Percentiles rank a stretch among this genome's conserved stretches.
phyloP scores from a whole-genome alignment of 2,113 vertebrate genomes.

The Oncorhynchus mykiss region DNA sequence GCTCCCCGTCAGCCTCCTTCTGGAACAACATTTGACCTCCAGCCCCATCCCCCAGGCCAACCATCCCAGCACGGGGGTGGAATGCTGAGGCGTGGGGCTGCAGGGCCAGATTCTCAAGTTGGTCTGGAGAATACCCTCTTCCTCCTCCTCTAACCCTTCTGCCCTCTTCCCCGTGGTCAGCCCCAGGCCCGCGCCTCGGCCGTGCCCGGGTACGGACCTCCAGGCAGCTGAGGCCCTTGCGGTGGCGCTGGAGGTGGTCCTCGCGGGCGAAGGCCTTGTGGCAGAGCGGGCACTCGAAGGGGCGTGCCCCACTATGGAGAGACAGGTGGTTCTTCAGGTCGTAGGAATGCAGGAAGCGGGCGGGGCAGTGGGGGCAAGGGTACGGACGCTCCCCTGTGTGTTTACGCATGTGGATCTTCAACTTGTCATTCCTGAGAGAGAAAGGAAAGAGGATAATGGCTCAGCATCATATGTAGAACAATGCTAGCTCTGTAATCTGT shows the following conservation, averaged over 20 bases:
- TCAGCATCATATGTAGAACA: no score
- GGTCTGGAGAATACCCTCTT: constrained; percentile 32
- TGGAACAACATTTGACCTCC: constrained; percentile 43
- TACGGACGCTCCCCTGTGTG: constrained; percentile 97
- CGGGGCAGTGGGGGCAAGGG: constrained; percentile 87
- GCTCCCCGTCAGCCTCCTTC: constrained; percentile 42
- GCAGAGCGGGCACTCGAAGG: constrained; percentile 93
- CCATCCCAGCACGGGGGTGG: constrained; percentile 15
- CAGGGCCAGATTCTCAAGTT: constrained; percentile 41
- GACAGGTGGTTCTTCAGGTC: constrained; percentile 99
- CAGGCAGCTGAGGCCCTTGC: constrained; percentile 97
- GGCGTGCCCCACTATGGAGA: constrained; percentile 92
- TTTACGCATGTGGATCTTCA: constrained; percentile 99
- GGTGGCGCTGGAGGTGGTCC: constrained; percentile 95
- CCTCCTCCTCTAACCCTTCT: neutral
- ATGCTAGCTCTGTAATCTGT: no score
- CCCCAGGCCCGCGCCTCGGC: constrained; percentile 69
- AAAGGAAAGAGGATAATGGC: neutral
- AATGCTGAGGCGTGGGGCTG: constrained; percentile 53
- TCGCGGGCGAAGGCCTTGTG: constrained; percentile 98
- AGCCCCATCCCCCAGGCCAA: constrained; percentile 28
- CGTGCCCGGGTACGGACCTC: constrained; percentile 83
- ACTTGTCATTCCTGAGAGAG: constrained; percentile 87
- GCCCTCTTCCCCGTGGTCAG: constrained; percentile 43
- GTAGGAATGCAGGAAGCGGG: constrained; percentile 97